These are phyloP conservation scores for Macropodus opercularis DNA, from an alignment of 2,797 vertebrate species.

Conservation along the genomic window DNA sequence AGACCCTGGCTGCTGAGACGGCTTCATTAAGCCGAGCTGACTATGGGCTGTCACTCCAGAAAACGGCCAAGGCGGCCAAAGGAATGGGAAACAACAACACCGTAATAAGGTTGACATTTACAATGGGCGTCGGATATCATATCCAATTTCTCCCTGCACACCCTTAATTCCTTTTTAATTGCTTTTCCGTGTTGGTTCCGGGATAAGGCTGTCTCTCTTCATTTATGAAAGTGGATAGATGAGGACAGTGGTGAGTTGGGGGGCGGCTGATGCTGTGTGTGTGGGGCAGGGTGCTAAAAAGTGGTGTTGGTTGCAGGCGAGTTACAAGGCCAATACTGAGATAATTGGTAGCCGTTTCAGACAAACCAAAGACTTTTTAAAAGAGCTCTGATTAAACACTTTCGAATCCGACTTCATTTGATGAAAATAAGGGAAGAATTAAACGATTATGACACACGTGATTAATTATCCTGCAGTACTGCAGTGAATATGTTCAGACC, in stretches of 20 bases:
- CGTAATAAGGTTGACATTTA: conserved; percentile 83
- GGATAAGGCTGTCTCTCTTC: conserved; percentile 81
- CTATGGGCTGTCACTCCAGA: conserved; percentile 74
- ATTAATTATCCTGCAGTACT: conserved; percentile 53
- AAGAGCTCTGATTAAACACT: conserved; percentile 59
- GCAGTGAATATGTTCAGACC: conserved; percentile 25
- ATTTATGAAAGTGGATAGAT: conserved; percentile 73
- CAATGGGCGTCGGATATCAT: conserved; percentile 78
- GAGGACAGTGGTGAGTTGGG: conserved; percentile 53
- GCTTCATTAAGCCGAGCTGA: conserved; percentile 76
- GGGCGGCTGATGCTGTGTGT: conserved; percentile 23
- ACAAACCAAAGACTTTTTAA: conserved; percentile 63
- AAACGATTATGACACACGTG: conserved; percentile 51
- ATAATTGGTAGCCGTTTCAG: conserved; percentile 62
- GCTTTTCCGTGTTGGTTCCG: conserved; percentile 75
- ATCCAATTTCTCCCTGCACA: conserved; percentile 80
- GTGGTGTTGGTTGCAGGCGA: conserved; percentile 24
- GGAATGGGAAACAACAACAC: conserved; percentile 79
- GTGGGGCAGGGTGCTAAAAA: conserved; percentile 1
- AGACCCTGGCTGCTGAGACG: conserved; percentile 65
- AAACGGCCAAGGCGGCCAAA: conserved; percentile 65
- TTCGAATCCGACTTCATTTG: conserved; percentile 51
- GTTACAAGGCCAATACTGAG: conserved; percentile 38
- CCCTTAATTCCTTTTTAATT: conserved; percentile 84
- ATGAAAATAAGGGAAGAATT: conserved; percentile 55